phyloP scores from a whole-genome alignment of 2,113 vertebrate species.

The Serinus canaria region DNA sequence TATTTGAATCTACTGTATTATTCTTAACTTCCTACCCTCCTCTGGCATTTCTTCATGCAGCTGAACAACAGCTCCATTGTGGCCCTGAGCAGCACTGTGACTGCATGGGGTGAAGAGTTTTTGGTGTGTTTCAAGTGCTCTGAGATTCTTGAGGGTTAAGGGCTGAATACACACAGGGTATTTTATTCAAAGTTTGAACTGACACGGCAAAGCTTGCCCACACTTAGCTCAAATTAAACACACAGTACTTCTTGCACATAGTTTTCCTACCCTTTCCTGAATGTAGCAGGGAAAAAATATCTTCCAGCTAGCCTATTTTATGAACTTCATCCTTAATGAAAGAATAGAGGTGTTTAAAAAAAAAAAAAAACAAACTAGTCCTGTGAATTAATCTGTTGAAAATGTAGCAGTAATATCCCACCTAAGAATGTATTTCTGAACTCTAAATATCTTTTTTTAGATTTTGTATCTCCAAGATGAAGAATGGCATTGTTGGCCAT shows the following conservation, averaged over 20 bases:
- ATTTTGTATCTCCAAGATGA: neutral
- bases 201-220: neutral
- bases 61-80: constrained; percentile 57
- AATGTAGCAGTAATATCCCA: neutral
- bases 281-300: neutral
- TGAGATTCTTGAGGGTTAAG: neutral
- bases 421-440: neutral
- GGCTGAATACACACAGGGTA: neutral
- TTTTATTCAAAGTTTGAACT: constrained; percentile 18
- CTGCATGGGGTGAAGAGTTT: neutral
- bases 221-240: constrained; percentile 6
- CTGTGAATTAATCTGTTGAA: neutral
- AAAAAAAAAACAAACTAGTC: neutral
- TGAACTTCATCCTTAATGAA: neutral
- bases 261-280: neutral
- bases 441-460: neutral
- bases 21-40: constrained; percentile 55
- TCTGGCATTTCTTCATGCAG: neutral
- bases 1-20: constrained; percentile 44
- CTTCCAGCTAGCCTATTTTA: neutral
- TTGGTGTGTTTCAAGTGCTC: constrained; percentile 5
- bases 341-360: neutral
- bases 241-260: neutral
- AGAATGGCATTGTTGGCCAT: neutral
- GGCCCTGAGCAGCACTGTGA: neutral